These are phyloP conservation scores for Paratrypauchen microcephalus DNA, from an alignment of 2,797 vertebrate genomes.

Conservation along the genomic window DNA sequence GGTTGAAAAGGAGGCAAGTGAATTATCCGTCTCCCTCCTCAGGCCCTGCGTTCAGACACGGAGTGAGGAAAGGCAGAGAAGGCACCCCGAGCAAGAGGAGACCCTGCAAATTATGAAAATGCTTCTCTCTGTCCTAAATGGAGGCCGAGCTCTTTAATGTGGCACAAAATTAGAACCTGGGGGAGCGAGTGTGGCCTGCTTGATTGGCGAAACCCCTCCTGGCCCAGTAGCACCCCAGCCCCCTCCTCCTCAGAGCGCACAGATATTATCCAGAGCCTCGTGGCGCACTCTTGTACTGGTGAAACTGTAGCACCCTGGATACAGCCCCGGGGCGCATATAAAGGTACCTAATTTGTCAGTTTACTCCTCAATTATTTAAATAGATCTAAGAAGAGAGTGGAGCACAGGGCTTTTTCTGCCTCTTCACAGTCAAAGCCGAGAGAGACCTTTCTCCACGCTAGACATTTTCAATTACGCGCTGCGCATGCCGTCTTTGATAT, in stretches of 20 bases:
- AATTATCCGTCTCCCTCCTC: conserved; percentile 73
- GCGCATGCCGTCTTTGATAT: conserved; percentile 75
- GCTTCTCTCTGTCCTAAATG: conserved; percentile 82
- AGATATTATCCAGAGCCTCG: conserved; percentile 78
- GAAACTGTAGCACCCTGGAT: conserved; percentile 71
- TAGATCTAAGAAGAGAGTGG: conserved; percentile 74
- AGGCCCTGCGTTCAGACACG: conserved; percentile 77
- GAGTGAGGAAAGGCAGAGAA: conserved; percentile 70
- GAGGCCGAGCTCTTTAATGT: conserved; percentile 84
- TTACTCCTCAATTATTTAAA: conserved; percentile 86
- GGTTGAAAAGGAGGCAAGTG: conserved; percentile 70
- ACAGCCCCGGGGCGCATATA: conserved; percentile 76
- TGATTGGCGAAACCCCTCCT: conserved; percentile 83
- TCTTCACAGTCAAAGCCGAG: conserved; percentile 68
- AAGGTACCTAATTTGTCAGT: conserved; percentile 84
- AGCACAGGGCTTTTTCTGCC: conserved; percentile 71
- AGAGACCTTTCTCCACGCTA: conserved; percentile 76
- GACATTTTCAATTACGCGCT: conserved; percentile 75
- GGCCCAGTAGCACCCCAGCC: conserved; percentile 60
- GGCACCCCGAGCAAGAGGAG: conserved; percentile 76
- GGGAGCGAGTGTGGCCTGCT: conserved; percentile 79
- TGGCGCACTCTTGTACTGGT: conserved; percentile 72
- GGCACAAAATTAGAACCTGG: conserved; percentile 87
- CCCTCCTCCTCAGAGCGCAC: conserved; percentile 64
- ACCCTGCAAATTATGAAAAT: conserved; percentile 86